These are phyloP conservation scores for Poecilia wingei DNA, from an alignment of 2,797 vertebrate species.

Conservation along the genomic window DNA sequence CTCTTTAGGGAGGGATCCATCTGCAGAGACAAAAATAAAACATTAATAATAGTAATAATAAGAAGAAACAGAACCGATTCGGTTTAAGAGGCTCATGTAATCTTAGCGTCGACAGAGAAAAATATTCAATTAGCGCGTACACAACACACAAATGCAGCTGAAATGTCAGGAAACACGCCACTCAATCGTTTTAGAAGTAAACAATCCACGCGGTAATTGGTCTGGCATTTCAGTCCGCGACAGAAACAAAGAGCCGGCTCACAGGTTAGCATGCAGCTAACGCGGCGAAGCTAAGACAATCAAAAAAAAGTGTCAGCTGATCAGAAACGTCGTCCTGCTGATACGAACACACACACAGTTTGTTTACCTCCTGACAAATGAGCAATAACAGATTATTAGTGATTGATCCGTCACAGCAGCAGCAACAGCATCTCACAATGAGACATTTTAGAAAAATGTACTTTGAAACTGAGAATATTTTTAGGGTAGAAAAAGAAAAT, in stretches of 20 bases:
- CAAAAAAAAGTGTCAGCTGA: background rate
- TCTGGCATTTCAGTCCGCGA: background rate
- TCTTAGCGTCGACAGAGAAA: background rate
- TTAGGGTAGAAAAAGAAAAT: no score
- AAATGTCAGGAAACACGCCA: background rate
- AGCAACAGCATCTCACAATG: background rate
- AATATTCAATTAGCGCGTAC: background rate
- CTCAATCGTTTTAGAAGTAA: background rate
- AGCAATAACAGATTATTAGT: background rate
- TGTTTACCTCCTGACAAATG: background rate
- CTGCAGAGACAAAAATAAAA: slow-evolving; percentile 44
- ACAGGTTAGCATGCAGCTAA: background rate
- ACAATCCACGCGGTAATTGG: background rate
- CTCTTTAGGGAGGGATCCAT: slow-evolving; percentile 78
- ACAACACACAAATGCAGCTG: background rate
- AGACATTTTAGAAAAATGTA: no score
- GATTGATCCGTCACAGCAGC: background rate
- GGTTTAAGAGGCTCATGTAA: background rate
- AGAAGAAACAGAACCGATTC: background rate
- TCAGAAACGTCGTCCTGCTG: background rate
- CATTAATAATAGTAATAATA: slow-evolving; percentile 4
- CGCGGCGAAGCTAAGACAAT: background rate
- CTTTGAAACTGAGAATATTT: no score
- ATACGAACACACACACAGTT: background rate
- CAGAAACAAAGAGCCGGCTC: background rate